Evolutionary conservation across 2,797 vertebrate genomes (phyloP).

Genomic region (Hyperoplus lanceolatus): DNA sequence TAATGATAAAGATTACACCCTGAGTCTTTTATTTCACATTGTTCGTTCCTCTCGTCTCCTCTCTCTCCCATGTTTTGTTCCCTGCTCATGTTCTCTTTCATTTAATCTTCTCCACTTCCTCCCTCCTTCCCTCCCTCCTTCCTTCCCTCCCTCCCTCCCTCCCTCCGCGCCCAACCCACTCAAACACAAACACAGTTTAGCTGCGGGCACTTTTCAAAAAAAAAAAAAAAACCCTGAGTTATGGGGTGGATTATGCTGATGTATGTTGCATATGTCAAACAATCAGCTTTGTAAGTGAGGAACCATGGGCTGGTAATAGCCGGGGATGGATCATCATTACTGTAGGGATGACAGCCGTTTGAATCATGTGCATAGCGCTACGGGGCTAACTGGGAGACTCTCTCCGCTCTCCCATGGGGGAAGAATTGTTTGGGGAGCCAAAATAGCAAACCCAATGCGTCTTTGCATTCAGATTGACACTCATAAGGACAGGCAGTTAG

Average conservation of each 20-base stretch:
- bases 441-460: conserved; percentile 21
- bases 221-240: conserved; percentile 45
- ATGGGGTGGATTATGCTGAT: conserved; percentile 73
- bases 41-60: not conserved
- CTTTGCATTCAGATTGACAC: conserved; percentile 33
- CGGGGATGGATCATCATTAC: conserved; percentile 80
- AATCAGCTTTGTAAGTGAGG: conserved; percentile 73
- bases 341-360: conserved; percentile 65
- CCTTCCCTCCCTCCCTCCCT: conserved; percentile 21
- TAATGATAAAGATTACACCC: no score
- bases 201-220: conserved; percentile 52
- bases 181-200: not conserved
- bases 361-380: conserved; percentile 58
- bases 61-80: not conserved
- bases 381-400: conserved; percentile 50
- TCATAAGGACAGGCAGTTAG: conserved; percentile 40
- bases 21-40: no score
- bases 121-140: conserved; percentile 6
- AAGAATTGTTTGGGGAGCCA: conserved; percentile 50
- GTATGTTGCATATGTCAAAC: conserved; percentile 77
- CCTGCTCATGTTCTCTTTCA: not conserved
- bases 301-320: conserved; percentile 71
- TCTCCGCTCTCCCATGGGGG: conserved; percentile 33
- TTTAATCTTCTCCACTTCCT: not conserved
- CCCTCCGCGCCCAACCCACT: not conserved